Evolutionary conservation across 64 coral and sea anemone genomes (phyloP), one percentile per base, ranked within the genome.

Genomic region (Pocillopora verrucosa): DNA sequence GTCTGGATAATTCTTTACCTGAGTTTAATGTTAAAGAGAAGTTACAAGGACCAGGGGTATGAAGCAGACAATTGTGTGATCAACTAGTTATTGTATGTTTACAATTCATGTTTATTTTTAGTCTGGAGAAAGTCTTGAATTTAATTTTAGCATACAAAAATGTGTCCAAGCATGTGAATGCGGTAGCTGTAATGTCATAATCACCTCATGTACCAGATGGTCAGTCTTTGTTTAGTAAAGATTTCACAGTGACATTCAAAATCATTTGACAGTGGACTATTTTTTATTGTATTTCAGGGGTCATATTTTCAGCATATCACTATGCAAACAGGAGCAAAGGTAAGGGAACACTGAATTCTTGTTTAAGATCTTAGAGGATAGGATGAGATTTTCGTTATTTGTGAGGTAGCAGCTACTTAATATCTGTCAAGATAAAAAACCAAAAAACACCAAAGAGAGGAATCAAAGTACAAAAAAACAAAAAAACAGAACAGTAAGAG

Each of bases 301-400:
- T 95, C 93, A 22, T 98, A 95, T 92, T 98, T 98, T 86, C 90
- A 95, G 70, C 96, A 98, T 73, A 98, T 98, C 17, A 64, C 76
- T 73, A 92, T 84, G 78, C 93, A 98, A 93, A 98, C 96, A 72
- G 96, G 96, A 87, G 96, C 96, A 59, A 98, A 98, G 88, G 94
- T 96, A n/a, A 34, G 30, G 16, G 16, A 51, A 51, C 41, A 51
- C 41, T 51, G 41, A 7, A 51, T 51, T 51, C 30, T 30, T 30
- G 30, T 30, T 30, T 30, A 51, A 51, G 41, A 51, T 51, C 41
- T 51, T 30, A 30, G 30, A 30, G 30, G 30, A 30, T 30, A 51
- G 41, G 41, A 51, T 51, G 41, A 51, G 41, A 51, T 51, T 51
- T 51, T 51, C 41, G 1, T 3, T 51, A 51, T 51, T 51, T 51